Percentiles rank a stretch among this genome's conserved stretches.
Conservation (phyloP, 2,888 invertebrate species). For the Brenthis ino region DNA sequence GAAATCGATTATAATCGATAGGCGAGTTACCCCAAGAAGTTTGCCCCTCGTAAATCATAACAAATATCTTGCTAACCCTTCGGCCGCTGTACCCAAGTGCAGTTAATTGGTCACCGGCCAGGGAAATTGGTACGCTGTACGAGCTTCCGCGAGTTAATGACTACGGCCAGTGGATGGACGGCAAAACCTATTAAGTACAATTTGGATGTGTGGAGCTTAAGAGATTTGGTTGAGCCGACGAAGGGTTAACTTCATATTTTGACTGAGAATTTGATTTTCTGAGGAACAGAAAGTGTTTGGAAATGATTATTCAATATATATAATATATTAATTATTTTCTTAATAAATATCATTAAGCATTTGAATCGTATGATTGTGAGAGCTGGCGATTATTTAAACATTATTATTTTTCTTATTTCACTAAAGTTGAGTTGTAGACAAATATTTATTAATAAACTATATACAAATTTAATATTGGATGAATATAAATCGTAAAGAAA, state of each 20-base stretch:
- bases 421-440: no score
- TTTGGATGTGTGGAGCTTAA: conserved; percentile 72
- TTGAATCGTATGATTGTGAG: no score
- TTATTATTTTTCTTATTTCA: no score
- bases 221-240: conserved; percentile 59
- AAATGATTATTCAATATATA: no score
- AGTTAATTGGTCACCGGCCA: conserved; percentile 77
- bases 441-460: no score
- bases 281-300: no score
- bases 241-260: conserved; percentile 16
- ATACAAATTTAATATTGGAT: no score
- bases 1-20: conserved; percentile 26
- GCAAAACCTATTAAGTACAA: conserved; percentile 78
- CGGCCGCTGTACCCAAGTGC: conserved; percentile 67
- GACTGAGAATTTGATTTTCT: not conserved
- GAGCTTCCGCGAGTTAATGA: conserved; percentile 80
- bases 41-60: conserved; percentile 70
- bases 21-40: conserved; percentile 31
- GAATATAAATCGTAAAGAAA: no score
- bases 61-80: conserved; percentile 78
- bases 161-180: conserved; percentile 77
- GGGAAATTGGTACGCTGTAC: conserved; percentile 80
- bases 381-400: no score
- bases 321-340: no score
- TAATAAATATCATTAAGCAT: no score